Evolutionary conservation across 2,797 vertebrate genomes (phyloP).

Genomic region (Calcarius lapponicus): DNA sequence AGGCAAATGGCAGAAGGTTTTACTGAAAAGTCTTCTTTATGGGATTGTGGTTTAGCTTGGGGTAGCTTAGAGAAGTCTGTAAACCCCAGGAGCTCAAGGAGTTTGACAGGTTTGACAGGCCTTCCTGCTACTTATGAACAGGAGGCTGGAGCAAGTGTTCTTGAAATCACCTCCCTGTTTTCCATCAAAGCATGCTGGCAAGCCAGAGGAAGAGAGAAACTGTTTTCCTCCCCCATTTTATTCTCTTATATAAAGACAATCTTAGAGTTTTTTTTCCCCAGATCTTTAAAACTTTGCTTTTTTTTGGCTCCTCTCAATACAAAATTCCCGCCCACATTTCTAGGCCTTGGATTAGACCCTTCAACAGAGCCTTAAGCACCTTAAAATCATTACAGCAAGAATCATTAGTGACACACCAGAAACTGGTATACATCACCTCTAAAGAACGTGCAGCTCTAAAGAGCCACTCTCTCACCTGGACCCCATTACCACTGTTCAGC

Average conservation of each 20-base stretch:
- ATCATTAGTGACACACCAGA: background rate
- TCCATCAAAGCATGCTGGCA: background rate
- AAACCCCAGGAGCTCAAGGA: conserved; percentile 56
- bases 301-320: background rate
- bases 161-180: conserved; percentile 8
- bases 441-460: background rate
- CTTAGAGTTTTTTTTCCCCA: background rate
- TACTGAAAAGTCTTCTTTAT: conserved; percentile 65
- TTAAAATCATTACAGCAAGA: background rate
- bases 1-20: conserved; percentile 59
- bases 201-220: background rate
- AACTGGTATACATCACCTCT: background rate
- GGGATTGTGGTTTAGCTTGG: conserved; percentile 67
- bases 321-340: background rate
- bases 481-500: no score
- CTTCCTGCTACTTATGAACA: conserved; percentile 8
- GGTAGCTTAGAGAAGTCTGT: conserved; percentile 61
- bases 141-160: conserved; percentile 10
- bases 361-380: background rate
- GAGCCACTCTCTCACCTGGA: background rate
- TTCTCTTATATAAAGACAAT: background rate
- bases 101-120: conserved; percentile 47
- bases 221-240: background rate
- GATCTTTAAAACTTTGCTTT: background rate
- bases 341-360: background rate